Base-by-base conservation (phyloP, 2,797 vertebrate species). In the Lycodopsis pacificus region DNA sequence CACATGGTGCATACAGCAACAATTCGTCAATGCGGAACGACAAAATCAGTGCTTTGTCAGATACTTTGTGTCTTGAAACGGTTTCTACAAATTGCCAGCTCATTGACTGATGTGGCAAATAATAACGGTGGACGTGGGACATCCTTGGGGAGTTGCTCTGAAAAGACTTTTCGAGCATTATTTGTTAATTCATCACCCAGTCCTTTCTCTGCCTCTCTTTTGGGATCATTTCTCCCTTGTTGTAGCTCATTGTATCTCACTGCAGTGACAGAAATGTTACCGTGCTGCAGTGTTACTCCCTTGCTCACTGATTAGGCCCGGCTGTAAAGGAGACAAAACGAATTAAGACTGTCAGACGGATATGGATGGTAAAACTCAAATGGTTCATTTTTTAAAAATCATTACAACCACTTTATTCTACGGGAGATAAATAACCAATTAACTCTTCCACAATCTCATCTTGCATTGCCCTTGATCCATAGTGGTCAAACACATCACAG, bases 271-370 rank as follows among this genome's bases (percentile, higher is more conserved):
- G 42, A 44, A 5, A 44, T 17, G 42, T 17, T 44, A 2, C 14
- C 42, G 14, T 44, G 14, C 42, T 17, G 42, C 42, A 14, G 14
- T 17, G 42, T 44, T 12, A 5, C 44, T 61, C 54, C 8, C 17
- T 32, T 57, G 14, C 42, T 44, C 32, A 22, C 7, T 61, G 73
- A 88, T 80, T 73, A 61, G 61, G 64, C 78, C 69, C 77, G 65
- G 62, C 74, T 83, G 65, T 73, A 73, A 83, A 73, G 44, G 53
- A 78, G 77, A 71, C 62, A 34, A 77, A 84, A 73, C 54, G 54
- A 72, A 88, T 73, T 54, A 58, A 79, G 36, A 25, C 38, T 42
- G 44, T 32, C 56, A 25, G 61, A 65, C 27, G 14, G 61, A 64
- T 42, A 27, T 44, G 7, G 79, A 73, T 66, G 5, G 30, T 67